Evolutionary conservation across 2,888 invertebrate species (phyloP), one percentile per base, ranked within the genome.

Genomic region (Clunio marinus): DNA sequence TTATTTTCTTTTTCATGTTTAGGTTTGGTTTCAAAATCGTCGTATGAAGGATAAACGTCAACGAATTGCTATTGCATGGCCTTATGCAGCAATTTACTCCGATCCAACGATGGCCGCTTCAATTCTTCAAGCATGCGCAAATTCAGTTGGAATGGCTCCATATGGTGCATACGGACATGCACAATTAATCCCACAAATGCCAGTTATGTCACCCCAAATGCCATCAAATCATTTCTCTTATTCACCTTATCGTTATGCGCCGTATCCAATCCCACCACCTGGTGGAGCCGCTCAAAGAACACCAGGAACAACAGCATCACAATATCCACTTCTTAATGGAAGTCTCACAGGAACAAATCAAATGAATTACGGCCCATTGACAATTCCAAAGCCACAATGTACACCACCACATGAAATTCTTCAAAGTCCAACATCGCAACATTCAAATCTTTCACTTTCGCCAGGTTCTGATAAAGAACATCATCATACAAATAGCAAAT

Each of bases 21-120:
- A 93, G 93, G 93, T 95, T 20, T 98, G 98, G 98, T 99, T 99
- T 78, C 96, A 96, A 83, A 96, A 96, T 77, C 84, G 96, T 35
- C 83, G 96, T 66, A 96, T 96, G 95, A 96, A 98, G 76, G 97
- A 98, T 81, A 98, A 99, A 75, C 85, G 98, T 0, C 97, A 98
- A 76, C 83, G 95, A 15, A 89, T 96, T 77, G 93, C 96, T 0
- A 87, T 96, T 72, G 89, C 93, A 0, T 97, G 97, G 96, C 96
- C 96, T 0, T 94, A 95, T 79, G 89, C 92, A 0, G 91, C 93
- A 0, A 93, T 96, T 69, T 95, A 95, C 80, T 88, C 93, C 27
- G 96, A 97, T 75, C 96, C 96, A 0, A 89, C 93, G 0, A 87
- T 97, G 74, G 95, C 96, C 3, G 96, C 96, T 1, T 90, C 95